These are phyloP conservation scores for Torymus aiolomorphi DNA, from an alignment of 2,888 invertebrate species.

Conservation along the genomic window DNA sequence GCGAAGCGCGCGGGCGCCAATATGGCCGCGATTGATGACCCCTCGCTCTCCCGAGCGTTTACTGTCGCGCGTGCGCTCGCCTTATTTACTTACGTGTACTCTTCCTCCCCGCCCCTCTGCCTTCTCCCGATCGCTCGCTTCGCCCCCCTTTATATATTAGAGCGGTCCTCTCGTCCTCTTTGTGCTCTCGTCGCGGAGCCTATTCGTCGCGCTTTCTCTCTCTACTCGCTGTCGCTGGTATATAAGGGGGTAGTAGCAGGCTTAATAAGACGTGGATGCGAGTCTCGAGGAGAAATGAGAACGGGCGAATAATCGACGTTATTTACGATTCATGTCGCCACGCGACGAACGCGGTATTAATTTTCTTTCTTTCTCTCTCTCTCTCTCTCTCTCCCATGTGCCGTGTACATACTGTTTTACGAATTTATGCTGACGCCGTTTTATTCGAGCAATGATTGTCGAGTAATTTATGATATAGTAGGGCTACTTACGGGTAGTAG, in stretches of 20 bases:
- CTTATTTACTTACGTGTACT: constrained; percentile 48
- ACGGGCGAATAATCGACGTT: constrained; percentile 10
- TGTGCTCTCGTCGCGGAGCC: background rate
- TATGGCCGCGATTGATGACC: constrained; percentile 52
- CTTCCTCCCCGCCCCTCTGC: background rate
- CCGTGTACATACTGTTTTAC: no score
- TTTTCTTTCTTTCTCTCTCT: no score
- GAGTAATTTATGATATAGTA: no score
- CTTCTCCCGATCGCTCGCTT: background rate
- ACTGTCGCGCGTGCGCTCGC: constrained; percentile 35
- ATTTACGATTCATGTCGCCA: constrained; percentile 23
- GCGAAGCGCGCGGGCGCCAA: constrained; percentile 36
- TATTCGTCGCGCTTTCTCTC: background rate
- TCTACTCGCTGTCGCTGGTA: background rate
- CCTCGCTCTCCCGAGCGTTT: constrained; percentile 32
- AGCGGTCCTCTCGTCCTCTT: constrained; percentile 4
- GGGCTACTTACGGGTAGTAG: no score
- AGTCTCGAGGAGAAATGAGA: background rate
- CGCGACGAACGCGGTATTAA: no score
- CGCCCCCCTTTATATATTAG: background rate
- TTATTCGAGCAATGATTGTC: no score
- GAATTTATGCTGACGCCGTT: no score
- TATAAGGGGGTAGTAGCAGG: background rate
- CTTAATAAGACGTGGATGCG: constrained; percentile 40
- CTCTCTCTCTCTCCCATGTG: background rate